phyloP scores from a whole-genome alignment of 1,140 invertebrate genomes.

The Nixonia krombeini region DNA sequence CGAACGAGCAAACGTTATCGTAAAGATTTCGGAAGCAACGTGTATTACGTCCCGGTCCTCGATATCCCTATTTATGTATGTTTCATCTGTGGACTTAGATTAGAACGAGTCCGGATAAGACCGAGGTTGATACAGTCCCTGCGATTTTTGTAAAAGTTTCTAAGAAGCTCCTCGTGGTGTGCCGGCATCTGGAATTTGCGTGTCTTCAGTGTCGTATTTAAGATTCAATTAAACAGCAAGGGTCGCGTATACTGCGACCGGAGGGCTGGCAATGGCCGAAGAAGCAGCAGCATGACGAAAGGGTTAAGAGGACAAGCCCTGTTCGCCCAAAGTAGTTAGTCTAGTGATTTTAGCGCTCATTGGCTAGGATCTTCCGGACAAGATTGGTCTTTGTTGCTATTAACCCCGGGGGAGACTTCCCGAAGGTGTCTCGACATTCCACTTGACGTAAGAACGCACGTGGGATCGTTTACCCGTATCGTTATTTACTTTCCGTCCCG shows the following conservation, averaged over 20 bases:
- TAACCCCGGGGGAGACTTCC: constrained; percentile 48
- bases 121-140: too few relatives aligned
- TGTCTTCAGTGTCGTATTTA: too few relatives aligned
- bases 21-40: constrained; percentile 3
- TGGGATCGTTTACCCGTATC: constrained; percentile 35
- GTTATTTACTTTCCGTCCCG: constrained; percentile 43
- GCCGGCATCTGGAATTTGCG: too few relatives aligned
- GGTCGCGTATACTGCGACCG: too few relatives aligned
- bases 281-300: constrained; percentile 46
- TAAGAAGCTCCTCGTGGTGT: too few relatives aligned
- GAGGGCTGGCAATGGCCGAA: too few relatives aligned
- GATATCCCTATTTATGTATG: background rate
- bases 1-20: constrained; percentile 5
- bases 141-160: too few relatives aligned
- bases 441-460: constrained; percentile 42
- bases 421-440: constrained; percentile 57
- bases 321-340: constrained; percentile 57
- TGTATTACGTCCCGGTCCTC: background rate
- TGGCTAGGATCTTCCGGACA: constrained; percentile 55
- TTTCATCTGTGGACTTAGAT: too few relatives aligned
- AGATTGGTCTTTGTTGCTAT: constrained; percentile 62
- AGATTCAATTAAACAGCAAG: too few relatives aligned
- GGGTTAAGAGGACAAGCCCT: constrained; percentile 48
- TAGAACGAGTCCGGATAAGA: too few relatives aligned
- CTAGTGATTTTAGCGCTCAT: constrained; percentile 66